phyloP scores from a whole-genome alignment of 2,888 invertebrate species.

The Tenthredo notha region DNA sequence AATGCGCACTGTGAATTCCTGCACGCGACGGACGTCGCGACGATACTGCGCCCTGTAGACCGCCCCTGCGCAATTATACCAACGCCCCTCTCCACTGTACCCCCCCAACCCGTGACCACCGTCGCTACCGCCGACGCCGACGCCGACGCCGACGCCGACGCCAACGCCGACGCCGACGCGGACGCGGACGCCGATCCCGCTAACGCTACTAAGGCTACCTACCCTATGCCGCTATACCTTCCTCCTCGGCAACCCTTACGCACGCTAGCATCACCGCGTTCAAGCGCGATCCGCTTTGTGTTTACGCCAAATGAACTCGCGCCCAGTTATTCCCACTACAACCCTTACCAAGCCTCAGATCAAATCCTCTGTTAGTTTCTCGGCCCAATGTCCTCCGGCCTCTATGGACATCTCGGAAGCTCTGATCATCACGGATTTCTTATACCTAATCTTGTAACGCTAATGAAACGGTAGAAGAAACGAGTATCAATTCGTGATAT shows the following conservation, averaged over 20 bases:
- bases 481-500: too few relatives aligned
- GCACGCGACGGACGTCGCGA: conserved; percentile 76
- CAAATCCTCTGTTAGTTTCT: conserved; percentile 14
- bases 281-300: conserved; percentile 47
- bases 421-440: not conserved
- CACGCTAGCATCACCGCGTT: conserved; percentile 35
- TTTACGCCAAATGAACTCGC: conserved; percentile 50
- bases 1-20: conserved; percentile 63
- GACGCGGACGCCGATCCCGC: conserved; percentile 50
- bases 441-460: not conserved
- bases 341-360: not conserved
- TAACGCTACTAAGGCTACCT: conserved; percentile 54
- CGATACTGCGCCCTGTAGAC: conserved; percentile 78
- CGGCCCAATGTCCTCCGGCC: not conserved
- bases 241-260: conserved; percentile 49
- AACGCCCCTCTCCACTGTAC: conserved; percentile 73
- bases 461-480: not conserved
- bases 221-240: conserved; percentile 19
- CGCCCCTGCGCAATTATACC: conserved; percentile 78
- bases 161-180: conserved; percentile 3
- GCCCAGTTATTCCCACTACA: not conserved
- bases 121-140: conserved; percentile 46
- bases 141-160: not conserved
- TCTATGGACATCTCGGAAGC: not conserved
- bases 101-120: conserved; percentile 53